These are phyloP conservation scores for Sinotaia quadrata DNA, from an alignment of 2,888 invertebrate genomes.

Conservation along the genomic window DNA sequence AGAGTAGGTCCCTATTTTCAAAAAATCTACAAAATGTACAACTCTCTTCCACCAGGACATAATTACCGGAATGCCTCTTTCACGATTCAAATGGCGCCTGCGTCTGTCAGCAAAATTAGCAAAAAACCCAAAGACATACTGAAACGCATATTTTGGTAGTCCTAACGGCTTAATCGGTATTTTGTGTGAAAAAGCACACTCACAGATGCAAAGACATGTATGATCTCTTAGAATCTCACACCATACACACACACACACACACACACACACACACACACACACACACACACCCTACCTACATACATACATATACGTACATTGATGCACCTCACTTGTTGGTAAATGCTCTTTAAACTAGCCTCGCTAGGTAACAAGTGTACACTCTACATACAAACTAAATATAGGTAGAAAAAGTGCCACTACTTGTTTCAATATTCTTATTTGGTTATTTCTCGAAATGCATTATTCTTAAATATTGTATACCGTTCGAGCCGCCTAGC, in stretches of 20 bases:
- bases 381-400: too few relatives aligned
- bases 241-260: background rate
- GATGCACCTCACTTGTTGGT: too few relatives aligned
- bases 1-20: too few relatives aligned
- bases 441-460: background rate
- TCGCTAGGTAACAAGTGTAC: too few relatives aligned
- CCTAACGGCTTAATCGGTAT: too few relatives aligned
- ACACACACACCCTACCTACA: constrained; percentile 2
- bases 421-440: background rate
- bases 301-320: constrained; percentile 8
- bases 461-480: background rate
- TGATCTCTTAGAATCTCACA: background rate
- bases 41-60: too few relatives aligned
- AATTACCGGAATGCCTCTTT: too few relatives aligned
- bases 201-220: background rate
- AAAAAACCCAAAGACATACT: constrained; percentile 6
- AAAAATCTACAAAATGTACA: too few relatives aligned
- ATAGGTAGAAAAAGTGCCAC: background rate
- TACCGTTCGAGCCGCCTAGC: background rate
- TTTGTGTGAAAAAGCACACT: too few relatives aligned
- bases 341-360: too few relatives aligned
- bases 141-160: constrained; percentile 6
- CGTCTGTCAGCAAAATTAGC: too few relatives aligned
- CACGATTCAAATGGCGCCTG: too few relatives aligned
- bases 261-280: constrained; percentile 7